phyloP scores from a whole-genome alignment of 2,113 vertebrate species.

The Crotalus helleri region DNA sequence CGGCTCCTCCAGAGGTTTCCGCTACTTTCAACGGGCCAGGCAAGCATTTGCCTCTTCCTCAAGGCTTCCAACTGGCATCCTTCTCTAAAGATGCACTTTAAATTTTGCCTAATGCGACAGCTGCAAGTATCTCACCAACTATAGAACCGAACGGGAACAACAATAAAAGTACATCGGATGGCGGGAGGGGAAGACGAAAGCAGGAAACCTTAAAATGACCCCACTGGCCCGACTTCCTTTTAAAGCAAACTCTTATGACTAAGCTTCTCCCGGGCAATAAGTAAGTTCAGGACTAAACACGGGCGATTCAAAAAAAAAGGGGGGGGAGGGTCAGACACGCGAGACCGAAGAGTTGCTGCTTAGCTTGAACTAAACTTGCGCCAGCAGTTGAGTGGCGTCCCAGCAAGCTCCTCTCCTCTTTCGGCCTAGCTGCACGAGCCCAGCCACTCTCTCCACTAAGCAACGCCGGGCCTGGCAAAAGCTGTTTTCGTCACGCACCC shows the following conservation, averaged over 20 bases:
- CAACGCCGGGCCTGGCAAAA: slow-evolving; percentile 59
- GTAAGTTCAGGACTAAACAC: slow-evolving; percentile 31
- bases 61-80: slow-evolving; percentile 54
- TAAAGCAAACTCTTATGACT: slow-evolving; percentile 41
- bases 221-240: slow-evolving; percentile 7
- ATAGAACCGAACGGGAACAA: slow-evolving; percentile 54
- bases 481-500: slow-evolving; percentile 37
- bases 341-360: slow-evolving; percentile 25
- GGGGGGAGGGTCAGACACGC: neutral
- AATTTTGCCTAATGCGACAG: slow-evolving; percentile 52
- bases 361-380: slow-evolving; percentile 2
- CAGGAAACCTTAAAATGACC: neutral
- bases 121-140: slow-evolving; percentile 51
- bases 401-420: slow-evolving; percentile 6
- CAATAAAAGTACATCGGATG: slow-evolving; percentile 28
- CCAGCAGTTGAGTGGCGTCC: neutral
- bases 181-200: neutral
- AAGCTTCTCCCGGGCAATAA: slow-evolving; percentile 46
- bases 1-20: neutral
- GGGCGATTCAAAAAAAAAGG: neutral
- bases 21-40: neutral
- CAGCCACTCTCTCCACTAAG: slow-evolving; percentile 54
- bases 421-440: slow-evolving; percentile 67
- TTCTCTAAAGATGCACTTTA: slow-evolving; percentile 69
- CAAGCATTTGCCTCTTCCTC: neutral